A percentile compares a stretch with the other conserved stretches of the same genome.
Evolutionary conservation across 2,888 invertebrate genomes (phyloP).

Genomic region (Amaurobius ferox): DNA sequence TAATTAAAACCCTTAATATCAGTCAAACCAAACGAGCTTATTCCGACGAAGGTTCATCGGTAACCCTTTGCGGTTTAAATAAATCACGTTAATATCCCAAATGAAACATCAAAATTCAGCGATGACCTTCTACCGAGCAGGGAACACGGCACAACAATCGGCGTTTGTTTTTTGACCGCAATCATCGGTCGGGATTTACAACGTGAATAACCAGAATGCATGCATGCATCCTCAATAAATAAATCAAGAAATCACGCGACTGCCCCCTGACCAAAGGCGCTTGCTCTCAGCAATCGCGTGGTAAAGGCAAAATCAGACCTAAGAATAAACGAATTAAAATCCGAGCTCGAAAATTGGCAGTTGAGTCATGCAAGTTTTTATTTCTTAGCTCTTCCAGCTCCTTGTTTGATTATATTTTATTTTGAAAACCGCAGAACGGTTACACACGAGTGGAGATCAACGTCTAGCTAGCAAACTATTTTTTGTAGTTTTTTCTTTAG

Average conservation of each 20-base stretch:
- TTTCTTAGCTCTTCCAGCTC: not conserved
- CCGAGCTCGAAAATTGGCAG: conserved; percentile 1
- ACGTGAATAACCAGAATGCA: not conserved
- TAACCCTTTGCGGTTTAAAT: conserved; percentile 16
- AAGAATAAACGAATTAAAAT: conserved; percentile 24
- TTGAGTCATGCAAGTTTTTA: conserved; percentile 33
- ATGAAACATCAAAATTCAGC: not conserved
- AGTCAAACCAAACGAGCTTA: too few relatives aligned
- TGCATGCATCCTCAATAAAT: not conserved
- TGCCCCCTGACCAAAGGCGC: too few relatives aligned
- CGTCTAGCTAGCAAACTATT: not conserved
- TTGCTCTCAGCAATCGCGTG: not conserved
- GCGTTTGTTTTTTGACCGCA: not conserved
- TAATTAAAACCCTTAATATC: too few relatives aligned
- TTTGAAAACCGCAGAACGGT: conserved; percentile 50
- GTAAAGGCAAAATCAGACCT: not conserved
- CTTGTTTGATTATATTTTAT: conserved; percentile 17
- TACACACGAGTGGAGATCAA: conserved; percentile 29
- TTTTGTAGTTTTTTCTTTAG: not conserved
- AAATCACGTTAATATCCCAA: conserved; percentile 7
- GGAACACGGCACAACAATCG: conserved; percentile 23
- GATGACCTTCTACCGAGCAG: conserved; percentile 13
- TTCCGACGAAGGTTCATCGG: not conserved
- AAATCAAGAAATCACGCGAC: not conserved
- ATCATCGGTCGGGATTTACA: conserved; percentile 9